Evolutionary conservation across 2,888 invertebrate genomes (phyloP).

Genomic region (Eudemis profundana): DNA sequence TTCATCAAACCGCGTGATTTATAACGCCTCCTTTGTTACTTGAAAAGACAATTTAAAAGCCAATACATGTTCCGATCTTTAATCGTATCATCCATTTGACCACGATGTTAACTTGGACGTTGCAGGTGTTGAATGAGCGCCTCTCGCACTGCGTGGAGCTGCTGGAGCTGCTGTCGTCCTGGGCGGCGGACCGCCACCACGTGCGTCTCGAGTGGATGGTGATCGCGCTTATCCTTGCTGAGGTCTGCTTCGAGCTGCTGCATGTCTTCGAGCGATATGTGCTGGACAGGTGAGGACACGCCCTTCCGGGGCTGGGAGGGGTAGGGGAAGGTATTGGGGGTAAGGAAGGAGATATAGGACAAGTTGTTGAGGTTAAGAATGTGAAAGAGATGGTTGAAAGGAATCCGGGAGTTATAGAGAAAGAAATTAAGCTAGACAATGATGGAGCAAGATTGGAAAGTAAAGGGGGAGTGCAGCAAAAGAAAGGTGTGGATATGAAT

Average conservation of each 20-base stretch:
- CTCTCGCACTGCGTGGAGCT: slow-evolving; percentile 97
- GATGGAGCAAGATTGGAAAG: background rate
- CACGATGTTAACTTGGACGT: no score
- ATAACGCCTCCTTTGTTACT: no score
- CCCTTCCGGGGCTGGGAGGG: slow-evolving; percentile 4
- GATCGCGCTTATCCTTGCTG: slow-evolving; percentile 96
- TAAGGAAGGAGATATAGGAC: slow-evolving; percentile 38
- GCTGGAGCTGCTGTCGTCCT: slow-evolving; percentile 94
- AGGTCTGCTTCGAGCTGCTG: slow-evolving; percentile 94
- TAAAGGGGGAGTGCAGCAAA: background rate
- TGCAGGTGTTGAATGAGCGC: slow-evolving; percentile 97
- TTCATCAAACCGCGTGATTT: no score
- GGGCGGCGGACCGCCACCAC: slow-evolving; percentile 97
- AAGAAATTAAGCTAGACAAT: no score
- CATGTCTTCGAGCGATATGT: slow-evolving; percentile 89
- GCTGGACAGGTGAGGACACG: slow-evolving; percentile 39
- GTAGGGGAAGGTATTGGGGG: slow-evolving; percentile 2
- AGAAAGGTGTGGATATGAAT: background rate
- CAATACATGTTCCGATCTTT: no score
- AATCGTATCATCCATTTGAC: no score
- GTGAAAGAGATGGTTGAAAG: background rate
- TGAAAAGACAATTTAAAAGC: no score
- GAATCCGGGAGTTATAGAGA: slow-evolving; percentile 3
- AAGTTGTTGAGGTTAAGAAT: background rate
- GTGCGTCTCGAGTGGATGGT: slow-evolving; percentile 98